These are phyloP conservation scores for Hephaestus fuliginosus DNA, from an alignment of 2,797 vertebrate genomes.

Conservation along the genomic window DNA sequence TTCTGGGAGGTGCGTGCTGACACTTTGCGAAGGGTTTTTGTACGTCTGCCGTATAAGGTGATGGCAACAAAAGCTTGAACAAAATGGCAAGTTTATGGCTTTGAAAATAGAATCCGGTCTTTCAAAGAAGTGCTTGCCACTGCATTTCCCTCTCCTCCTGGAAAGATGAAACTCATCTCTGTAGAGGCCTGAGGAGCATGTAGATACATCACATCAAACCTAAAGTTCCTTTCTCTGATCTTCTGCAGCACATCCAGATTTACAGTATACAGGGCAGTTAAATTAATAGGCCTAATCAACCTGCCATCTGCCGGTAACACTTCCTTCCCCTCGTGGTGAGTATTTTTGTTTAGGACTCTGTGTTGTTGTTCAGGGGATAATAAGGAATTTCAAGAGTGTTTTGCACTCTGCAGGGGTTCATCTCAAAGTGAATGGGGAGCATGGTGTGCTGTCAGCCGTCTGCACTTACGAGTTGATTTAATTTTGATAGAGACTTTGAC, in stretches of 20 bases:
- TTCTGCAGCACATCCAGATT: constrained; percentile 24
- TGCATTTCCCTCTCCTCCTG: constrained; percentile 40
- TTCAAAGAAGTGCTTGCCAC: constrained; percentile 42
- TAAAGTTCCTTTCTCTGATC: constrained; percentile 28
- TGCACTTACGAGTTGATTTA: constrained; percentile 55
- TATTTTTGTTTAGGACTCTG: constrained; percentile 40
- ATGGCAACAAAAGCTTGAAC: constrained; percentile 32
- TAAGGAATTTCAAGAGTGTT: constrained; percentile 76
- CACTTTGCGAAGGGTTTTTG: constrained; percentile 13
- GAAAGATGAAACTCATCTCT: constrained; percentile 50
- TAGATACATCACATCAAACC: constrained; percentile 43
- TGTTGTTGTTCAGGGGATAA: constrained; percentile 64
- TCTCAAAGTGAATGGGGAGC: constrained; percentile 70
- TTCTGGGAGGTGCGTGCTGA: constrained; percentile 18
- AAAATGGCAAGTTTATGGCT: constrained; percentile 52
- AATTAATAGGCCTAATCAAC: constrained; percentile 50
- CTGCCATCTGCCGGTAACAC: constrained; percentile 40
- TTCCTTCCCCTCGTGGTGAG: constrained; percentile 41
- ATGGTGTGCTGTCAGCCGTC: constrained; percentile 58
- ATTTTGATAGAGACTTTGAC: constrained; percentile 45
- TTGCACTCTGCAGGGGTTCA: constrained; percentile 70
- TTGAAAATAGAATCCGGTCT: constrained; percentile 46
- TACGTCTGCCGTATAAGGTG: constrained; percentile 35
- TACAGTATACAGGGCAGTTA: constrained; percentile 24
- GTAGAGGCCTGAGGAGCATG: constrained; percentile 23